These are phyloP conservation scores for Alca torda DNA, from an alignment of 2,797 vertebrate genomes.

Conservation along the genomic window DNA sequence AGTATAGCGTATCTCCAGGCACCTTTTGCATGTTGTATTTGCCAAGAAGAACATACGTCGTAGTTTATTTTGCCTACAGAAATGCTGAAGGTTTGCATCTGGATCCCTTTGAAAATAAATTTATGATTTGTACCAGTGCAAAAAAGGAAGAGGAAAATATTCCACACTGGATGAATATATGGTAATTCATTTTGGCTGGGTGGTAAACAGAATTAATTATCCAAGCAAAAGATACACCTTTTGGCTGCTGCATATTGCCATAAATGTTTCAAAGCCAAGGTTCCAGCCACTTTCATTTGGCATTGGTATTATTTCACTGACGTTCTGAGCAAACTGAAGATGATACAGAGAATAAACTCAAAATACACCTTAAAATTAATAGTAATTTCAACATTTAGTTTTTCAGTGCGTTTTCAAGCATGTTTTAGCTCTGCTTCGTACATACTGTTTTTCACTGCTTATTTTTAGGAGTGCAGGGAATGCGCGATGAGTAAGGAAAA, in stretches of 20 bases:
- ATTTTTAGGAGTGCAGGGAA: not conserved
- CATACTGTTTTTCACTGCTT: not conserved
- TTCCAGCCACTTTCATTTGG: not conserved
- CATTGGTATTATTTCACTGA: not conserved
- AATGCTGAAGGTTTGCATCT: conserved; percentile 29
- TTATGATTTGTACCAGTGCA: conserved; percentile 9
- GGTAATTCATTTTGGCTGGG: not conserved
- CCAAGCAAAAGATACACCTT: not conserved
- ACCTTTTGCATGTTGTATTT: conserved; percentile 29
- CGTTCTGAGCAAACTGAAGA: not conserved
- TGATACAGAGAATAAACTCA: not conserved
- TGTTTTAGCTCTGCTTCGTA: not conserved
- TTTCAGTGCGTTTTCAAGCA: not conserved
- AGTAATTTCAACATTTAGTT: not conserved
- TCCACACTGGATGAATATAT: not conserved
- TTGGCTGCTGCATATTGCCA: not conserved
- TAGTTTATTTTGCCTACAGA: conserved; percentile 48
- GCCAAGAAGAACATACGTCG: conserved; percentile 35
- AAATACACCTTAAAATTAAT: not conserved
- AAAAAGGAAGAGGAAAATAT: not conserved
- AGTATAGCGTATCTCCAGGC: conserved; percentile 71
- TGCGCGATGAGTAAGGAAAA: rapidly evolving
- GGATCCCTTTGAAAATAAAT: conserved; percentile 44
- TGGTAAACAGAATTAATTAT: conserved; percentile 43
- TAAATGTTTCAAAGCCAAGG: not conserved